A percentile compares a stretch with the other conserved stretches of the same genome.
Conservation (phyloP, 2,888 invertebrate species). For the Pollenia labialis region DNA sequence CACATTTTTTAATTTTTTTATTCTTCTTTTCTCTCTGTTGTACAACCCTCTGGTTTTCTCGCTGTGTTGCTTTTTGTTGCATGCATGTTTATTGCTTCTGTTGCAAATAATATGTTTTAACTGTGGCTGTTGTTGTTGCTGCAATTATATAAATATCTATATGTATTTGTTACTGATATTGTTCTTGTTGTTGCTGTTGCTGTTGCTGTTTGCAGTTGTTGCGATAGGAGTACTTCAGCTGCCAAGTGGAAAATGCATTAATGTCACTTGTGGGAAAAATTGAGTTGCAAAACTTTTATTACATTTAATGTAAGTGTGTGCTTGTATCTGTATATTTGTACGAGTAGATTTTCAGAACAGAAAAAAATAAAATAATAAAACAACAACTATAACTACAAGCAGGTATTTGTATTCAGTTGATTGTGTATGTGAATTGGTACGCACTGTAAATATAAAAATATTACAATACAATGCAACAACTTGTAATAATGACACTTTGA, state of each 20-base stretch:
- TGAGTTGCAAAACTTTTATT: constrained; percentile 70
- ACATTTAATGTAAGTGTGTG: constrained; percentile 33
- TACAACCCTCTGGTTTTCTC: constrained; percentile 4
- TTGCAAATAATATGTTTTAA: constrained; percentile 47
- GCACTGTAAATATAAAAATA: neutral
- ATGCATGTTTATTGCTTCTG: constrained; percentile 48
- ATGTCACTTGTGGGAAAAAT: constrained; percentile 73
- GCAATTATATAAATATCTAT: constrained; percentile 28
- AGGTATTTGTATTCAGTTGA: neutral
- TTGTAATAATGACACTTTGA: constrained; percentile 62
- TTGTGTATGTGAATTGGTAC: neutral
- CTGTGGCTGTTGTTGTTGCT: constrained; percentile 12
- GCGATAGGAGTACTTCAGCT: constrained; percentile 62
- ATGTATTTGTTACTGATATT: constrained; percentile 14
- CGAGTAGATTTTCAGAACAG: neutral
- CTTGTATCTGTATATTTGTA: neutral
- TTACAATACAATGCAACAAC: constrained; percentile 40
- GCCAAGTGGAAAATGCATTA: constrained; percentile 71
- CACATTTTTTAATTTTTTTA: neutral
- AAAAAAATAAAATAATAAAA: constrained; percentile 43
- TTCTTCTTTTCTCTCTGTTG: neutral
- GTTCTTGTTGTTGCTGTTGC: constrained; percentile 8
- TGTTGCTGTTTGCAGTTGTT: constrained; percentile 42
- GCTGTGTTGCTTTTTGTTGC: constrained; percentile 32
- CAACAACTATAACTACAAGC: constrained; percentile 20